Percentiles rank a stretch among this genome's conserved stretches.
Conservation (phyloP, 2,113 vertebrate species). For the Vanacampus margaritifer region DNA sequence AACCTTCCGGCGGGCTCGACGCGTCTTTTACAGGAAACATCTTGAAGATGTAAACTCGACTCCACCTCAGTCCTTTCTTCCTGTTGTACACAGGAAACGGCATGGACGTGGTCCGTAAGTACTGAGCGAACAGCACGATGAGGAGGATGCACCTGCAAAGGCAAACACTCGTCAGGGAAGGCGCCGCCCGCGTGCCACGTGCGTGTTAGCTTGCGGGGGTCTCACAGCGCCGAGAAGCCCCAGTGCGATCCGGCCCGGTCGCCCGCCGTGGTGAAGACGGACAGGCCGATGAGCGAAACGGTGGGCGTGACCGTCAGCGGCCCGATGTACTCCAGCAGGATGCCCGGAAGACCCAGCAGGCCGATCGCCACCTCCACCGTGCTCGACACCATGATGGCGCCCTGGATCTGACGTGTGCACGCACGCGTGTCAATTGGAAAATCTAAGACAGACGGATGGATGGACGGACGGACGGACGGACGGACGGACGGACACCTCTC, state of each 20-base stretch:
- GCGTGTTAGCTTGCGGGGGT: not conserved
- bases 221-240: constrained; percentile 89
- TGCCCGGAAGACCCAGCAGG: constrained; percentile 85
- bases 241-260: constrained; percentile 92
- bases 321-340: constrained; percentile 89
- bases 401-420: constrained; percentile 71
- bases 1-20: not conserved
- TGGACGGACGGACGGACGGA: not conserved
- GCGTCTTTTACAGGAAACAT: constrained; percentile 86
- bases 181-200: too few species aligned
- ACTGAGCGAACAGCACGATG: constrained; percentile 91
- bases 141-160: constrained; percentile 83
- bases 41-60: constrained; percentile 89
- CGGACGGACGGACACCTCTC: constrained; percentile 70
- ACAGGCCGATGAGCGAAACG: constrained; percentile 92
- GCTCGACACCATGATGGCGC: constrained; percentile 91
- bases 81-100: constrained; percentile 78
- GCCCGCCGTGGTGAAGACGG: constrained; percentile 87
- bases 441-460: not conserved
- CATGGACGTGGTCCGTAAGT: constrained; percentile 79
- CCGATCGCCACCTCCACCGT: constrained; percentile 84
- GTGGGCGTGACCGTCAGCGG: constrained; percentile 95
- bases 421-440: not conserved
- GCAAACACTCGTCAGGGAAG: not conserved
- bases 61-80: constrained; percentile 75